Conservation (phyloP, 2,113 vertebrate species). For the Electrona antarctica region DNA sequence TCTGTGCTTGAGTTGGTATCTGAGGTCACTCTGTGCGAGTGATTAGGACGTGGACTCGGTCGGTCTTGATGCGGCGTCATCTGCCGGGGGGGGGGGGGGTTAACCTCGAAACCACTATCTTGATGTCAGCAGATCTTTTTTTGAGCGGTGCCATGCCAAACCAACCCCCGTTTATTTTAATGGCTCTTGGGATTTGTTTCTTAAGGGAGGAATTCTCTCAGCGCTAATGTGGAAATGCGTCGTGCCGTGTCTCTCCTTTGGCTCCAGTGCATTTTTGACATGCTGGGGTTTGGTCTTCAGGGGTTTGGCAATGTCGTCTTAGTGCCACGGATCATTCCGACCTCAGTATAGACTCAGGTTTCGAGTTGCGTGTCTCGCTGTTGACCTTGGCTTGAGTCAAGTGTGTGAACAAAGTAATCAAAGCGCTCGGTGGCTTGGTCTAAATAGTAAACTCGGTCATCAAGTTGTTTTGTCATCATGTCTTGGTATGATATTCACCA, state of each 20-base stretch:
- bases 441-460: conserved; percentile 43
- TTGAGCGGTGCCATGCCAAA: conserved; percentile 45
- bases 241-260: conserved; percentile 15
- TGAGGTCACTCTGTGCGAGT: conserved; percentile 37
- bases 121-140: conserved; percentile 56
- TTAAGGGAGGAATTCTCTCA: conserved; percentile 15
- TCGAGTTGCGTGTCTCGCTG: conserved; percentile 66
- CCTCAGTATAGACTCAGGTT: conserved; percentile 59
- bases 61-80: conserved; percentile 32
- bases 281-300: conserved; percentile 37
- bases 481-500: conserved; percentile 62
- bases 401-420: conserved; percentile 64
- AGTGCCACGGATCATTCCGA: conserved; percentile 60
- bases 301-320: conserved; percentile 60
- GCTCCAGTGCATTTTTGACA: conserved; percentile 26
- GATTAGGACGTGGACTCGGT: conserved; percentile 10
- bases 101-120: conserved; percentile 43
- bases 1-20: background rate
- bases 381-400: conserved; percentile 59
- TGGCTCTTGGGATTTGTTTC: conserved; percentile 42
- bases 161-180: conserved; percentile 64
- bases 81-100: conserved; percentile 25
- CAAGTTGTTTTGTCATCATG: conserved; percentile 57
- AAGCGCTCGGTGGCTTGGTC: conserved; percentile 20
- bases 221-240: conserved; percentile 33